A percentile compares a stretch with the other conserved stretches of the same genome.
phyloP scores from a whole-genome alignment of 2,888 invertebrate species.

The Cataglyphis cursor region DNA sequence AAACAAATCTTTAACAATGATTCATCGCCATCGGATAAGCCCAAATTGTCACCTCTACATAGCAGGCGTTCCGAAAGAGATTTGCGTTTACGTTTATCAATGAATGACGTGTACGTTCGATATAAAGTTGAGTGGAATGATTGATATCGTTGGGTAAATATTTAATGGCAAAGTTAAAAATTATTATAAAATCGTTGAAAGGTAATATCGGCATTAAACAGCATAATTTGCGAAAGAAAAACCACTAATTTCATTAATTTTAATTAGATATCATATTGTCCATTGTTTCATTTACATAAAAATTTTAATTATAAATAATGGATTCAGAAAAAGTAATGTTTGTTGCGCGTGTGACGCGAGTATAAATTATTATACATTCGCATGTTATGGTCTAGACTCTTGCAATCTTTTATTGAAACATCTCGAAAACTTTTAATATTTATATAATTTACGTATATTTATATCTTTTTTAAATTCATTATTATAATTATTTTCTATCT shows the following conservation, averaged over 20 bases:
- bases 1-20: slow-evolving; percentile 29
- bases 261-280: neutral
- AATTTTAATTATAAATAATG: slow-evolving; percentile 7
- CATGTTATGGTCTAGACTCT: neutral
- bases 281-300: neutral
- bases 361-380: neutral
- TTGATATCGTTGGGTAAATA: neutral
- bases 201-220: neutral
- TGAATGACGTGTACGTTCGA: neutral
- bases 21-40: neutral
- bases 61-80: neutral
- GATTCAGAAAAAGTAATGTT: neutral
- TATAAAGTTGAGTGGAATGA: neutral
- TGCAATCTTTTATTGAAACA: neutral
- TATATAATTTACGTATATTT: neutral
- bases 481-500: neutral
- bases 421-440: neutral
- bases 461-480: neutral
- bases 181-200: neutral
- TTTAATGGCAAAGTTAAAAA: neutral
- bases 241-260: neutral
- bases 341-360: neutral
- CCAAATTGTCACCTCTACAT: neutral
- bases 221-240: neutral
- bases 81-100: neutral